Evolutionary conservation across 2,888 invertebrate genomes (phyloP).

Genomic region (Microchrysa polita): DNA sequence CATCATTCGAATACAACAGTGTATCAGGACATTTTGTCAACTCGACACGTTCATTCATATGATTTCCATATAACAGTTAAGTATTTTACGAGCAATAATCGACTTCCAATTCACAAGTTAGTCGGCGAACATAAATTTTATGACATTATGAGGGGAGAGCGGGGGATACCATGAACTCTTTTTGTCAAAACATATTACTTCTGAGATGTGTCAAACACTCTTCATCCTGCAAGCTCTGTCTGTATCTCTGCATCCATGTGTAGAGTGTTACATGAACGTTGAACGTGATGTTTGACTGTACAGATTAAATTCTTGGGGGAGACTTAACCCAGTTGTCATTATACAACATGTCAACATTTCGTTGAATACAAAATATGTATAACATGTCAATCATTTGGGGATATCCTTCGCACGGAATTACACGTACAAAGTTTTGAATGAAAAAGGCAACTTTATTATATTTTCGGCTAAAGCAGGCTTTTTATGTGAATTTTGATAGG

Average conservation of each 20-base stretch:
- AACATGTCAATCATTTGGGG: not conserved
- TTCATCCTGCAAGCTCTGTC: not conserved
- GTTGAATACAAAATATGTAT: not conserved
- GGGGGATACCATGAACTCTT: constrained; percentile 1
- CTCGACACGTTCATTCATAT: not conserved
- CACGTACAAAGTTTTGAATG: no score
- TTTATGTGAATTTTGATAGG: no score
- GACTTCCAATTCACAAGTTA: constrained; percentile 2
- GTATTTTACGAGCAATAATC: constrained; percentile 22
- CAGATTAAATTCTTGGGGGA: no score
- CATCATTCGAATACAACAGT: constrained; percentile 14
- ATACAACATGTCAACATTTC: not conserved
- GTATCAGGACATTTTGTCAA: not conserved
- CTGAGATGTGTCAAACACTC: not conserved
- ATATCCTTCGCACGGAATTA: no score
- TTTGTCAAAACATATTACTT: constrained; percentile 10
- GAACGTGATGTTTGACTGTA: no score
- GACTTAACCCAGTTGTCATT: not conserved
- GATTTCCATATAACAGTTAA: not conserved
- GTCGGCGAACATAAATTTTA: not conserved
- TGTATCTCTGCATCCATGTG: not conserved
- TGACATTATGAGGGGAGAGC: no score
- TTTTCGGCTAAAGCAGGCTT: no score
- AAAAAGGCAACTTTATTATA: no score
- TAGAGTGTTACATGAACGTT: no score